These are phyloP conservation scores for Myxocyprinus asiaticus DNA, from an alignment of 2,113 vertebrate species.

Conservation along the genomic window DNA sequence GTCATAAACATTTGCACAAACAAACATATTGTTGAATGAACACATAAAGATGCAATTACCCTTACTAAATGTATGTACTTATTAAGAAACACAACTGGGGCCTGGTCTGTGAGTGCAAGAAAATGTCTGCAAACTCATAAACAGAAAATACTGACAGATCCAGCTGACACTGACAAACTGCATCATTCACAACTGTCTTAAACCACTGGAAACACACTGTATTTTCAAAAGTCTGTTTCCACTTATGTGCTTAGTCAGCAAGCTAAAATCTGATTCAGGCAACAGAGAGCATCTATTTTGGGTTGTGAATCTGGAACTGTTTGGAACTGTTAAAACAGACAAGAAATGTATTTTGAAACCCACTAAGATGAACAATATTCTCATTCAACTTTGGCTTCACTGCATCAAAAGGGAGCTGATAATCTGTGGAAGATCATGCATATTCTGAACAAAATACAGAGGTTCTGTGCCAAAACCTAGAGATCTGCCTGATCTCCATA, in stretches of 20 bases:
- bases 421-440: neutral
- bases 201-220: slow-evolving; percentile 8
- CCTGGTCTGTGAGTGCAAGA: no score
- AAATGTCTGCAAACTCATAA: neutral
- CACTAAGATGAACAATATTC: neutral
- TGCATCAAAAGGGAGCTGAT: neutral
- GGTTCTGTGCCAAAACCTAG: neutral
- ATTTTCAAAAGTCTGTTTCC: slow-evolving; percentile 15
- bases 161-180: slow-evolving; percentile 7
- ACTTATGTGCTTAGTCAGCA: slow-evolving; percentile 19
- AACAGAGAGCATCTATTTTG: neutral
- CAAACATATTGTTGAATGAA: neutral
- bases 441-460: neutral
- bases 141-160: neutral
- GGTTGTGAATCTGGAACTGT: neutral
- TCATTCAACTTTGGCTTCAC: neutral
- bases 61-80: neutral
- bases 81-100: neutral
- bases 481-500: no score
- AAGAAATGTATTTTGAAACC: neutral
- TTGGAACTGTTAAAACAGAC: neutral
- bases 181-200: slow-evolving; percentile 2
- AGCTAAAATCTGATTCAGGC: neutral
- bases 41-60: neutral
- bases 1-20: neutral